Evolutionary conservation across 2,797 vertebrate species (phyloP), one percentile per base, ranked within the genome.

Genomic region (Taenioides sp.): DNA sequence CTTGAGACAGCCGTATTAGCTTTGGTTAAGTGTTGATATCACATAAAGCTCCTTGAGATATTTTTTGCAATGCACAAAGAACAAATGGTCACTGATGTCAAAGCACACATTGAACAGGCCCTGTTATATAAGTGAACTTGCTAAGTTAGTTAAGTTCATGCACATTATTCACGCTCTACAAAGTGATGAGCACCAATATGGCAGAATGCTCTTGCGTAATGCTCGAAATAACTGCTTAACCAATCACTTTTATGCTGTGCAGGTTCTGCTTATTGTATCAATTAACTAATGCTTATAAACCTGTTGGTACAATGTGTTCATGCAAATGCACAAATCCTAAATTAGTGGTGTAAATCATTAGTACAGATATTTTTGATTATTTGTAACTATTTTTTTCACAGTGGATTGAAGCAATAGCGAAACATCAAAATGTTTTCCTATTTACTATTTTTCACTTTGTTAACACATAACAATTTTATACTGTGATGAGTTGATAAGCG

Each of bases 101-200:
- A 50, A 49, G 58, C 2, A 57, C 16, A 49, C 43, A 76, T 6
- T 68, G 59, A 69, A 64, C 57, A 70, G 70, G 67, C 69, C 60
- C 20, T 2, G 43, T 91, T 88, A 87, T 68, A 47, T 77, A 87
- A 89, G 74, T 50, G 63, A 80, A 84, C 79, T 89, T 78, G 70
- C 37, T 73, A 82, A 84, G 75, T 76, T 79, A 34, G 67, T 77
- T 81, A 79, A 67, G 75, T 85, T 84, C 71, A 81, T 60, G 62
- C 79, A 78, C 75, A 87, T 89, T 84, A 86, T 77, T 74, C 76
- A 83, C 81, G 81, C 82, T 88, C 80, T 76, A 79, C 69, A 84
- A 85, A 87, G 55, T 79, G 67, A 49, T 37, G 22, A 77, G 70
- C 66, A 57, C 72, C 73, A 81, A 81, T 79, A 80, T 58, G 58